Evolutionary conservation across 2,888 invertebrate genomes (phyloP).

Genomic region (Chaetoderma sp.): DNA sequence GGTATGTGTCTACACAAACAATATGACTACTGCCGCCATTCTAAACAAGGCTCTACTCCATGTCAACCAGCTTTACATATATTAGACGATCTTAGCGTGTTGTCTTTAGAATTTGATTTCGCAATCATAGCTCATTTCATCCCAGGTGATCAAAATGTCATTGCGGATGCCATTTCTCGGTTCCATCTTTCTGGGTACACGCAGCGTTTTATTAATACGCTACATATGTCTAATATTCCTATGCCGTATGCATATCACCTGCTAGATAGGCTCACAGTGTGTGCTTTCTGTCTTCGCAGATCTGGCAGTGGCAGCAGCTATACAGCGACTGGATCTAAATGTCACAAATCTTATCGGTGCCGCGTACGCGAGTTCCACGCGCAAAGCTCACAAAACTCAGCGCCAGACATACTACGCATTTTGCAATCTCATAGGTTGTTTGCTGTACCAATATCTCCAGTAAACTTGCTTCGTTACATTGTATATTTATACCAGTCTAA

Average conservation of each 20-base stretch:
- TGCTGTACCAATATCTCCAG: not conserved
- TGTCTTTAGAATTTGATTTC: not conserved
- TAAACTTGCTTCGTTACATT: not conserved
- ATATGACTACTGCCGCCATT: not conserved
- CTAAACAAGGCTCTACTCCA: not conserved
- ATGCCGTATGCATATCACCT: not conserved
- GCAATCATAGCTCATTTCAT: not conserved
- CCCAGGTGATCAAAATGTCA: not conserved
- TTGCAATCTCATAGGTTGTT: not conserved
- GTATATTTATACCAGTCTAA: not conserved
- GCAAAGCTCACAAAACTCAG: not conserved
- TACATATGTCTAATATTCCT: not conserved
- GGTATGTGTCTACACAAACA: not conserved
- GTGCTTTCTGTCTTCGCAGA: not conserved
- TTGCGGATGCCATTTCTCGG: not conserved
- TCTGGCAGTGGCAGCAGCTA: not conserved
- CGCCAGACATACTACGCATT: not conserved
- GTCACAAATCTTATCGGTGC: not conserved
- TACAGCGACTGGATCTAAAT: not conserved
- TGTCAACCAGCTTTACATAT: not conserved
- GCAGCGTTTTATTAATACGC: not conserved
- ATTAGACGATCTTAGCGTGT: not conserved
- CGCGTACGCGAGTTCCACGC: not conserved
- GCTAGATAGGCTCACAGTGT: not conserved
- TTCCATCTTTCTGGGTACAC: not conserved